phyloP scores from a whole-genome alignment of 1,140 invertebrate genomes.

The Subanguina moxae region DNA sequence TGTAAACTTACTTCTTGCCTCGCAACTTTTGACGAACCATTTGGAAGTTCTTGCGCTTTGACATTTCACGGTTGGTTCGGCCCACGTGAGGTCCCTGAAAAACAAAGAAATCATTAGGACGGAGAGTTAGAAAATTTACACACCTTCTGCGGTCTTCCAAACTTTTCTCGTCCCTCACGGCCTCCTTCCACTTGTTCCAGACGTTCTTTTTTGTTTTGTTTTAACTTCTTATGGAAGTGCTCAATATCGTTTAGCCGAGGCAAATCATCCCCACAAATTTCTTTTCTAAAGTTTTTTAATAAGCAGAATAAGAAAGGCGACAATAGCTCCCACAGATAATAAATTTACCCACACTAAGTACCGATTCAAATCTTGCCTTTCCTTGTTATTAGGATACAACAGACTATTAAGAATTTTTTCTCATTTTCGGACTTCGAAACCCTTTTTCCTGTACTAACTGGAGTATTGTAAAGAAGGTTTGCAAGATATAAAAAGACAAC shows the following conservation, averaged over 20 bases:
- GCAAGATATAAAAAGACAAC: no score
- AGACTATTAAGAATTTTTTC: no score
- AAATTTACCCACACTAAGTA: no score
- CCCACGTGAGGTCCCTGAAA: conserved; percentile 56
- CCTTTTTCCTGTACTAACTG: no score
- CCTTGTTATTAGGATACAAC: no score
- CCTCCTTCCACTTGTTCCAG: conserved; percentile 46
- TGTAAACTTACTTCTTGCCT: conserved; percentile 43
- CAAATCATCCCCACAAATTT: conserved; percentile 45
- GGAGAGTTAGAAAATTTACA: conserved; percentile 20
- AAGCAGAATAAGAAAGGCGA: no score
- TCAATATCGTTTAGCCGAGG: conserved; percentile 54
- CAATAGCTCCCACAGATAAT: no score
- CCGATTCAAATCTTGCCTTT: no score
- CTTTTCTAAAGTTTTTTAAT: conserved; percentile 37
- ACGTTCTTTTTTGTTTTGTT: conserved; percentile 51
- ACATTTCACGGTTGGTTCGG: conserved; percentile 50
- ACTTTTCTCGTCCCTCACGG: conserved; percentile 45
- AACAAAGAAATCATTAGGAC: no score
- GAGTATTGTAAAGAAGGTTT: no score
- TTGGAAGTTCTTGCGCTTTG: conserved; percentile 53
- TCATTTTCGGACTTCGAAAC: no score
- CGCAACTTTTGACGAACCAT: conserved; percentile 57
- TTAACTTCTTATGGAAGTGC: conserved; percentile 59
- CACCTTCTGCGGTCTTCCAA: conserved; percentile 51